Conservation (phyloP, 2,113 vertebrate genomes). For the Anhinga rufa region DNA sequence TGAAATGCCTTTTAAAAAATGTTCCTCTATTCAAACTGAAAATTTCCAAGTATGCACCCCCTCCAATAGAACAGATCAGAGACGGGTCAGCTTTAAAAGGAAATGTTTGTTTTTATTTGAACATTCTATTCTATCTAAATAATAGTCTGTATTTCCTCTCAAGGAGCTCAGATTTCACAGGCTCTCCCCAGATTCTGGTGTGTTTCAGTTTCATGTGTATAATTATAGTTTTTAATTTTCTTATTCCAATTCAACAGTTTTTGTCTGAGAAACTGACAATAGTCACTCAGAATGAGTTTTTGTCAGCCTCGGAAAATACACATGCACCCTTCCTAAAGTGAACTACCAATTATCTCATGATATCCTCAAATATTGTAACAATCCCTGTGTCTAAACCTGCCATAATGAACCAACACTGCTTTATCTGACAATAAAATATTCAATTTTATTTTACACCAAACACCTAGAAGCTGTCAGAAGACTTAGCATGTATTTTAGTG, state of each 20-base stretch:
- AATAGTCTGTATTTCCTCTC: background rate
- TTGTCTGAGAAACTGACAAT: background rate
- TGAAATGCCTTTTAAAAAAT: background rate
- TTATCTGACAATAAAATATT: background rate
- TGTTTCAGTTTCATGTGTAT: background rate
- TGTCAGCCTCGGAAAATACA: background rate
- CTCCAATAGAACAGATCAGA: background rate
- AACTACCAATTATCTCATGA: background rate
- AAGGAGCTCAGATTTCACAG: background rate
- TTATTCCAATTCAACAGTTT: background rate
- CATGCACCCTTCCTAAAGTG: background rate
- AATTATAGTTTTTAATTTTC: background rate
- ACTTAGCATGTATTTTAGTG: fast-evolving
- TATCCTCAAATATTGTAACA: background rate
- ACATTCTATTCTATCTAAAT: background rate
- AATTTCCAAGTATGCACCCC: background rate
- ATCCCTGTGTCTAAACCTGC: background rate
- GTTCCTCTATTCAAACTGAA: background rate
- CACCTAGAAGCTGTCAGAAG: background rate
- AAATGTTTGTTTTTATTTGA: background rate
- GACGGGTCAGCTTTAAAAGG: background rate
- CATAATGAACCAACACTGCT: background rate
- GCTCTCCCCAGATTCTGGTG: background rate
- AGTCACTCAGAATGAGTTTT: background rate
- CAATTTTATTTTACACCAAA: background rate